Conservation (phyloP, 2,797 vertebrate genomes). For the Acridotheres tristis region DNA sequence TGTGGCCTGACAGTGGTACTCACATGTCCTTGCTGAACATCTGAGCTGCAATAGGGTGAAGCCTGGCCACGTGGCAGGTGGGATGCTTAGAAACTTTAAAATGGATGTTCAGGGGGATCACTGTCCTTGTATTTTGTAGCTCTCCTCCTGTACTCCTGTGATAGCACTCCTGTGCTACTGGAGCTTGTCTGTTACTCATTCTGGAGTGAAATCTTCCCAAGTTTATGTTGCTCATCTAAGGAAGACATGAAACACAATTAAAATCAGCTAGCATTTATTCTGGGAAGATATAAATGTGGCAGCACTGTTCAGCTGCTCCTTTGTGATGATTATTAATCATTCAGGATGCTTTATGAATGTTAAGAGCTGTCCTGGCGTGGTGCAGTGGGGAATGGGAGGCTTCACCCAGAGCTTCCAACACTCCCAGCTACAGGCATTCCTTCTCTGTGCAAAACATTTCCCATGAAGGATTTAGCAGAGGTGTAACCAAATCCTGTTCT, state of each 20-base stretch:
- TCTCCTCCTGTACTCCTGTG: background rate
- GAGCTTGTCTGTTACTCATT: background rate
- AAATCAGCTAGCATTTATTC: slow-evolving; percentile 50
- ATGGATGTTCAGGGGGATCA: background rate
- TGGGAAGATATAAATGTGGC: slow-evolving; percentile 33
- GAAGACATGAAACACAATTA: background rate
- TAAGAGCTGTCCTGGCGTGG: background rate
- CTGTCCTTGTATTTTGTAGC: background rate
- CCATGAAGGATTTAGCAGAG: background rate
- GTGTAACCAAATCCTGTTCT: background rate
- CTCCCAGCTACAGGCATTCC: background rate
- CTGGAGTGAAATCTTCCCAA: background rate
- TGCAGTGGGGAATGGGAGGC: background rate
- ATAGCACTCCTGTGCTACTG: background rate
- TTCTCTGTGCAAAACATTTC: background rate
- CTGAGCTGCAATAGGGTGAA: background rate
- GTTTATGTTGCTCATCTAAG: background rate
- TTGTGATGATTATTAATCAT: slow-evolving; percentile 59
- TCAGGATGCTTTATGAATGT: slow-evolving; percentile 15
- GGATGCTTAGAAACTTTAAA: background rate
- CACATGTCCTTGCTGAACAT: background rate
- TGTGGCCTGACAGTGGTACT: background rate
- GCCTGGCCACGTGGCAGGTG: background rate
- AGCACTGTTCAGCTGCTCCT: slow-evolving; percentile 46
- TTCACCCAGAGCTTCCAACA: background rate